Percentiles rank a stretch among this genome's conserved stretches.
phyloP scores from a whole-genome alignment of 2,888 invertebrate genomes.

The Chaetogeoica ovagalla region DNA sequence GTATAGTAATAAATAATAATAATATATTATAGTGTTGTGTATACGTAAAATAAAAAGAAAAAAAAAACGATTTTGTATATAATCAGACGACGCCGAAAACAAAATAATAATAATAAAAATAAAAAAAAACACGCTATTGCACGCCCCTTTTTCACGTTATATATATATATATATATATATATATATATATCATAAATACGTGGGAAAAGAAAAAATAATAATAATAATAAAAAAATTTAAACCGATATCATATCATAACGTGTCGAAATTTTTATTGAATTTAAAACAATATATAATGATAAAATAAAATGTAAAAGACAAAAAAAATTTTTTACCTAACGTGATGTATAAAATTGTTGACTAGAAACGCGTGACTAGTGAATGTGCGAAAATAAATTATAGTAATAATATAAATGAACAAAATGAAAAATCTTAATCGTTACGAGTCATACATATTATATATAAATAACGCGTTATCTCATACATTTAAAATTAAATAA shows the following conservation, averaged over 20 bases:
- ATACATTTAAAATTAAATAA: background rate
- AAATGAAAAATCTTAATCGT: background rate
- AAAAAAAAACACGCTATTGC: slow-evolving; percentile 43
- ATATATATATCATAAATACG: background rate
- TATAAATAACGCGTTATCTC: background rate
- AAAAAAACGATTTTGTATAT: background rate
- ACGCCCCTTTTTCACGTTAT: slow-evolving; percentile 11
- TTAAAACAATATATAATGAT: background rate
- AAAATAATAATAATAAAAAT: background rate
- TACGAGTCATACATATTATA: background rate
- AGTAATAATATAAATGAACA: background rate
- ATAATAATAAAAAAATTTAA: slow-evolving; percentile 1
- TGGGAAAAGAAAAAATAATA: background rate
- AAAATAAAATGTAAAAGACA: background rate
- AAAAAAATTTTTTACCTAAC: background rate
- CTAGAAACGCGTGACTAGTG: slow-evolving; percentile 51
- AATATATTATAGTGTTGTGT: too few species aligned
- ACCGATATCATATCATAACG: background rate
- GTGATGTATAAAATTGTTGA: slow-evolving; percentile 31
- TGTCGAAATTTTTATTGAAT: background rate
- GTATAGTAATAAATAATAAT: too few species aligned
- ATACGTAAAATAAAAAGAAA: too few species aligned
- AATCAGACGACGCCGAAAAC: slow-evolving; percentile 12
- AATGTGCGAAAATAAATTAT: slow-evolving; percentile 7
- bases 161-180: too few species aligned